Percentiles rank a stretch among this genome's conserved stretches.
Evolutionary conservation across 1,140 invertebrate genomes (phyloP).

Genomic region (Drosophila tani): DNA sequence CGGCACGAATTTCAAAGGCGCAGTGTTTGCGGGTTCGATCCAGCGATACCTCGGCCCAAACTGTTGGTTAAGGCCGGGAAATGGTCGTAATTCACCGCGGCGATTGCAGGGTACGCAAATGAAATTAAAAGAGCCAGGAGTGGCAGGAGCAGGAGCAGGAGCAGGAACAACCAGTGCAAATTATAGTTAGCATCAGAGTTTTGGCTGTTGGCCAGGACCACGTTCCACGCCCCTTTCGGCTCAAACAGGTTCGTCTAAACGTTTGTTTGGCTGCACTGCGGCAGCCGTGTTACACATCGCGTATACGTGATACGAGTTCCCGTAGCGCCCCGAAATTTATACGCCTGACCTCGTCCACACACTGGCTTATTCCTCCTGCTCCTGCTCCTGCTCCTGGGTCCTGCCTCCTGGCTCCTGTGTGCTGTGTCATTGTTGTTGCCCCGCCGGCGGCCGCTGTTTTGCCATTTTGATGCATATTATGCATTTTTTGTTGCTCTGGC

Average conservation of each 20-base stretch:
- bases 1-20: conserved; percentile 22
- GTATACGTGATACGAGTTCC: conserved; percentile 58
- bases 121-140: conserved; percentile 41
- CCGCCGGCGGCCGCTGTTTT: conserved; percentile 16
- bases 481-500: conserved; percentile 6
- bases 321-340: conserved; percentile 49
- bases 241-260: conserved; percentile 32
- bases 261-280: conserved; percentile 61
- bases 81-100: background rate
- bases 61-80: background rate
- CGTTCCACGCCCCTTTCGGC: no score
- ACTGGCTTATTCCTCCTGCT: background rate
- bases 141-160: conserved; percentile 9
- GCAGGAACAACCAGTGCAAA: conserved; percentile 40
- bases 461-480: conserved; percentile 36
- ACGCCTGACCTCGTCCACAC: conserved; percentile 28
- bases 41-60: conserved; percentile 3
- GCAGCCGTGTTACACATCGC: conserved; percentile 48
- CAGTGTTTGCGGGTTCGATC: background rate
- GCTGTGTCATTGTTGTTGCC: conserved; percentile 19
- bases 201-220: conserved; percentile 42
- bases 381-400: background rate
- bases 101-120: conserved; percentile 38
- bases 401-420: background rate
- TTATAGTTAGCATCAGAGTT: conserved; percentile 56